Evolutionary conservation across 2,888 invertebrate genomes (phyloP).

Genomic region (Hydrotaea cyrtoneurina): DNA sequence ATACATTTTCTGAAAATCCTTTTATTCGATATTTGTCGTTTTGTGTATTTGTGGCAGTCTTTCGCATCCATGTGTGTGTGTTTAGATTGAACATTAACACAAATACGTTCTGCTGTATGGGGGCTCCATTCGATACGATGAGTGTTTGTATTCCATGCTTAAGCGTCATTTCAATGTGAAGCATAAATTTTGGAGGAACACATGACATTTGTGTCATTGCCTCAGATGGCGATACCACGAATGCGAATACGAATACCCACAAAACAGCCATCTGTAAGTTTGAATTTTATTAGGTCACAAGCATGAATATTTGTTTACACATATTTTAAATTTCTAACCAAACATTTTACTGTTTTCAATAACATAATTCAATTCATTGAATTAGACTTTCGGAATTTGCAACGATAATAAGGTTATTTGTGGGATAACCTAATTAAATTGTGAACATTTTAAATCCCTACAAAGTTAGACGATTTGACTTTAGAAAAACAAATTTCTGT

Average conservation of each 20-base stretch:
- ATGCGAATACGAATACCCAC: background rate
- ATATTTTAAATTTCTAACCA: slow-evolving; percentile 10
- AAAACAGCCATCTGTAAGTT: slow-evolving; percentile 6
- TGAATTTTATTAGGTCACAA: slow-evolving; percentile 31
- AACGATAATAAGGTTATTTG: background rate
- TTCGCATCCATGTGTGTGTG: slow-evolving; percentile 22
- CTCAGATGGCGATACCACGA: slow-evolving; percentile 31
- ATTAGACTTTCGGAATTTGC: background rate
- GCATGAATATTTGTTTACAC: background rate
- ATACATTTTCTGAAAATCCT: slow-evolving; percentile 42
- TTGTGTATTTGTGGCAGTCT: slow-evolving; percentile 29
- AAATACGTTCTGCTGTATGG: slow-evolving; percentile 41
- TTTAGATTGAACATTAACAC: slow-evolving; percentile 54
- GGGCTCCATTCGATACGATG: slow-evolving; percentile 38
- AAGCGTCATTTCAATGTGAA: slow-evolving; percentile 50
- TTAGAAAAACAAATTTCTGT: too few relatives aligned
- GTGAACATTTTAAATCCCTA: too few relatives aligned
- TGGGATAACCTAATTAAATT: too few relatives aligned
- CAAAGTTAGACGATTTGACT: too few relatives aligned
- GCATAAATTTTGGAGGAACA: slow-evolving; percentile 56
- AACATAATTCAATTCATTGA: too few relatives aligned
- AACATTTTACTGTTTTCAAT: too few relatives aligned
- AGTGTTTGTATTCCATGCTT: slow-evolving; percentile 49
- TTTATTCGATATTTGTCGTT: slow-evolving; percentile 49
- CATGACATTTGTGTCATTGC: slow-evolving; percentile 35